Evolutionary conservation across 2,797 vertebrate genomes (phyloP).

Genomic region (Remorina albescens): DNA sequence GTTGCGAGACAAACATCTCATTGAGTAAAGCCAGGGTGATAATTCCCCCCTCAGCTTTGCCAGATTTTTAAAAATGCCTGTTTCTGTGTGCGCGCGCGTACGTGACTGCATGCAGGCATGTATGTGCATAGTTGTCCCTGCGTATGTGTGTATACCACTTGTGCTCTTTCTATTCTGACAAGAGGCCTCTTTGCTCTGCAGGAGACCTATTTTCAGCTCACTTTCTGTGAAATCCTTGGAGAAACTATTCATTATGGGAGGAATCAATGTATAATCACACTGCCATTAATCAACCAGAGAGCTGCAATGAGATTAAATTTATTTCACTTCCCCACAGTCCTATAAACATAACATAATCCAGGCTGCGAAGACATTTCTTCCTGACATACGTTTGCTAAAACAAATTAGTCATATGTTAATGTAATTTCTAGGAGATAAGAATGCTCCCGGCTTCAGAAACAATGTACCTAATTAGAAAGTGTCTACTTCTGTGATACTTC

Average conservation of each 20-base stretch:
- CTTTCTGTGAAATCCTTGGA: slow-evolving; percentile 24
- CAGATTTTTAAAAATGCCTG: slow-evolving; percentile 32
- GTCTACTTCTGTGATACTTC: too few species aligned
- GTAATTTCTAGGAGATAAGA: background rate
- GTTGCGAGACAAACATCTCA: slow-evolving; percentile 40
- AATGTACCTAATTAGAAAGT: background rate
- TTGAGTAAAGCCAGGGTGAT: slow-evolving; percentile 23
- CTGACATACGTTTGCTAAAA: background rate
- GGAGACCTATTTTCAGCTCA: slow-evolving; percentile 24
- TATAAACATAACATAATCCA: background rate
- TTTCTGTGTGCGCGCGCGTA: slow-evolving; percentile 26
- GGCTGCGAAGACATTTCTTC: background rate
- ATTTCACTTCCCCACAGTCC: background rate
- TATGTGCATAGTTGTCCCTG: slow-evolving; percentile 1
- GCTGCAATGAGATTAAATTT: slow-evolving; percentile 20
- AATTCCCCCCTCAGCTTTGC: slow-evolving; percentile 32
- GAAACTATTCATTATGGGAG: slow-evolving; percentile 30
- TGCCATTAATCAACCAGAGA: slow-evolving; percentile 34
- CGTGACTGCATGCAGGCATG: slow-evolving; percentile 28
- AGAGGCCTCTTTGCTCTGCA: slow-evolving; percentile 48
- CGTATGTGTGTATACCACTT: slow-evolving; percentile 8
- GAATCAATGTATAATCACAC: slow-evolving; percentile 25
- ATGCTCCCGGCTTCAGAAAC: background rate
- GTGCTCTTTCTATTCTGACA: slow-evolving; percentile 34
- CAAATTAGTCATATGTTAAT: background rate